Conservation (phyloP, 2,113 vertebrate genomes). For the Gadus chalcogrammus region DNA sequence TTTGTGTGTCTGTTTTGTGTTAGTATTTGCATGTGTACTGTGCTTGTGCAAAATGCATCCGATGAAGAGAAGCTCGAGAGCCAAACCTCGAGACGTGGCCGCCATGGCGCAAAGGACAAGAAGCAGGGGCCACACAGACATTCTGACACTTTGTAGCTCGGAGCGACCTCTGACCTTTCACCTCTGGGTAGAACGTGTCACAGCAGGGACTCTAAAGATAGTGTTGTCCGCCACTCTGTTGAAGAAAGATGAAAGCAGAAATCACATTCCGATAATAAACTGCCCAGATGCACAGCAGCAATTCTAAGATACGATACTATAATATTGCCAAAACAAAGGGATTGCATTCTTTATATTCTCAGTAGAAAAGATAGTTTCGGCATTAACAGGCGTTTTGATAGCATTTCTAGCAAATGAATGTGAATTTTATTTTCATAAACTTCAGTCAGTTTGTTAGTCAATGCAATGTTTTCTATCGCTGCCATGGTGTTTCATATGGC, state of each 20-base stretch:
- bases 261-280: neutral
- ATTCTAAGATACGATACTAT: neutral
- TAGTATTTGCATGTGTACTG: neutral
- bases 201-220: conserved; percentile 25
- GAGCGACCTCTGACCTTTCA: conserved; percentile 49
- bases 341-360: too few species aligned
- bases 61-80: neutral
- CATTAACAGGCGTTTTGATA: too few species aligned
- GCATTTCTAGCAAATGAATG: too few species aligned
- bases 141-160: conserved; percentile 45
- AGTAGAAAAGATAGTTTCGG: too few species aligned
- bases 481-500: too few species aligned
- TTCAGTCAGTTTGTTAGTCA: too few species aligned
- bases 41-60: neutral
- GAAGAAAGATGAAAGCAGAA: neutral
- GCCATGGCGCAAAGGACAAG: conserved; percentile 48
- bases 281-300: too few species aligned
- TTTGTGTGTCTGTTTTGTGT: neutral
- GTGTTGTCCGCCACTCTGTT: neutral
- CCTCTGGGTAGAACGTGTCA: conserved; percentile 36
- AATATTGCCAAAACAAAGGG: neutral
- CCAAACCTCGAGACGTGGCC: conserved; percentile 62
- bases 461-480: too few species aligned
- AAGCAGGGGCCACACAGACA: conserved; percentile 52
- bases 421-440: too few species aligned